These are phyloP conservation scores for Synaphobranchus kaupii DNA, from an alignment of 2,797 vertebrate species.

Conservation along the genomic window DNA sequence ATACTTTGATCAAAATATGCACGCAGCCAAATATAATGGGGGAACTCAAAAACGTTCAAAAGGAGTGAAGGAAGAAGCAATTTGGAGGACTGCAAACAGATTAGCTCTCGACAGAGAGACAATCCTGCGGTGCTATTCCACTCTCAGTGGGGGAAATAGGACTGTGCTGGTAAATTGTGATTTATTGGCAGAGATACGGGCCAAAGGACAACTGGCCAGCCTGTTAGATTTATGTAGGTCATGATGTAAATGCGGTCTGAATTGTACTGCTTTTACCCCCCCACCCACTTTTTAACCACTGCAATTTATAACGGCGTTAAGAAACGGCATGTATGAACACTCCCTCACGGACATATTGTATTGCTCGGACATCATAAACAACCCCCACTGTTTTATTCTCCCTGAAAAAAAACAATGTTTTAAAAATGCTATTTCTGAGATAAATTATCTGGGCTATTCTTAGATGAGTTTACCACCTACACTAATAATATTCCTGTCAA, in stretches of 20 bases:
- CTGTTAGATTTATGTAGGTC: slow-evolving; percentile 42
- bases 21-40: not conserved
- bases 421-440: not conserved
- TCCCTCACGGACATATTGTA: not conserved
- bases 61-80: not conserved
- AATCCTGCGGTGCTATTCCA: slow-evolving; percentile 43
- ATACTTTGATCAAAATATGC: not conserved
- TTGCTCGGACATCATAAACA: not conserved
- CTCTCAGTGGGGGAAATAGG: slow-evolving; percentile 47
- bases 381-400: not conserved
- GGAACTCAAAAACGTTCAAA: not conserved
- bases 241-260: slow-evolving; percentile 44
- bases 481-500: not conserved
- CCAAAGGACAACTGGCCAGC: slow-evolving; percentile 30
- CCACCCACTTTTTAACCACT: not conserved
- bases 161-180: slow-evolving; percentile 42
- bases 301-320: not conserved
- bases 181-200: slow-evolving; percentile 45
- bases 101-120: slow-evolving; percentile 41
- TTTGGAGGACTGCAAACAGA: slow-evolving; percentile 41
- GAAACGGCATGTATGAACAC: slow-evolving; percentile 17
- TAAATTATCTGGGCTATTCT: not conserved
- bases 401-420: not conserved
- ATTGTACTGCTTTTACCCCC: slow-evolving; percentile 24
- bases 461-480: not conserved